Evolutionary conservation across 92 coral and sea anemone genomes (phyloP), one percentile per base, ranked within the genome.

Genomic region (Phenganax marumi): DNA sequence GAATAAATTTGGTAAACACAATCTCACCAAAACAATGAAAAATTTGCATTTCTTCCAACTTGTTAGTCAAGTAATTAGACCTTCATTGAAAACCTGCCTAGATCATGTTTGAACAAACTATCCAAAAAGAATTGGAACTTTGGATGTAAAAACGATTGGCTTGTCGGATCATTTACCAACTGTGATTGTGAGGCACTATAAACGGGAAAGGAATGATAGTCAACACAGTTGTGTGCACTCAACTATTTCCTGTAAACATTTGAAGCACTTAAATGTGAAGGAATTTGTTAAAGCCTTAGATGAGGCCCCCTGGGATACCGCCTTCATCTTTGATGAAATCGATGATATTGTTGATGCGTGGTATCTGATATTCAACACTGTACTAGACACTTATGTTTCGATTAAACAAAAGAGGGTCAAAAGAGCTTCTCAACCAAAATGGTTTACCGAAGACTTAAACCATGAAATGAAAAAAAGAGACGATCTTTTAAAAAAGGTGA

Each of bases 371-470:
- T 54, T 54, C 61, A 54, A 54, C 61, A 54, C 12, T 64, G 71
- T 64, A 22, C 43, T 64, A 0, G 71, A 64, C 21, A 64, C 71
- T 64, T 64, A 64, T 64, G 13, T 3, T 25, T 22, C 71, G 43
- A 18, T 64, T 12, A 64, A 13, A 25, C 26, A 64, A 64, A 64
- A 25, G 0, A 2, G 71, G 21, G 71, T 64, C 43, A 64, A 64
- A 22, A 64, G 71, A 64, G 43, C 24, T 64, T 18, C 71, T 14
- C 71, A 64, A 25, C 71, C 71, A 25, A 64, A 64, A 25, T 64
- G 71, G 22, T 64, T 64, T 64, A 64, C 71, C 71, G 71, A 22
- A 12, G 71, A 64, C 21, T 4, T 64, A 64, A 64, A 64, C 43
- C 43, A 64, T 64, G 71, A 64, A 64, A 64, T 64, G 13, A 13